Percentiles rank a stretch among this genome's conserved stretches.
Conservation (phyloP, 2,113 vertebrate genomes). For the Barnardius zonarius region DNA sequence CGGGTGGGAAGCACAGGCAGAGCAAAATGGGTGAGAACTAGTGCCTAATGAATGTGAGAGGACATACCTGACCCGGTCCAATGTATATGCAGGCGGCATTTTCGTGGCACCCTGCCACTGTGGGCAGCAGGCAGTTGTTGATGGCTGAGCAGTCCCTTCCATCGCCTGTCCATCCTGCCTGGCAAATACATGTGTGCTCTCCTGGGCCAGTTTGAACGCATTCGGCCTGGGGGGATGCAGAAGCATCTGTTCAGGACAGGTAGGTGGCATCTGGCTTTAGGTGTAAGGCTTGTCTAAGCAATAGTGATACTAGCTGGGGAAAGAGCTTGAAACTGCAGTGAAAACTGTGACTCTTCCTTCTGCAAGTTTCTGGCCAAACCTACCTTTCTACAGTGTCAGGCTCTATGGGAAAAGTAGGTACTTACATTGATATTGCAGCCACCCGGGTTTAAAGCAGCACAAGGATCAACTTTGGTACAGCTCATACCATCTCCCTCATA, state of each 20-base stretch:
- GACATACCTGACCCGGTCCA: constrained; percentile 87
- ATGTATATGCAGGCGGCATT: constrained; percentile 86
- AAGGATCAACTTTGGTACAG: constrained; percentile 83
- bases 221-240: constrained; percentile 76
- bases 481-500: constrained; percentile 85
- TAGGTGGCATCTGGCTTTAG: neutral
- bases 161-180: constrained; percentile 82
- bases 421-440: constrained; percentile 85
- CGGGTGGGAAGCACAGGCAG: neutral
- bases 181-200: constrained; percentile 79
- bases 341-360: neutral
- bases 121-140: constrained; percentile 81
- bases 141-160: constrained; percentile 85
- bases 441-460: constrained; percentile 65
- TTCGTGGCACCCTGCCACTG: constrained; percentile 76
- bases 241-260: neutral
- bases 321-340: neutral
- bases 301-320: rapidly evolving
- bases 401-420: neutral
- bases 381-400: neutral
- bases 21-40: neutral
- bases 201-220: constrained; percentile 77
- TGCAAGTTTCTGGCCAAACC: neutral
- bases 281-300: neutral
- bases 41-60: neutral